A percentile compares a stretch with the other conserved stretches of the same genome.
phyloP scores from a whole-genome alignment of 2,888 invertebrate genomes.

The Chrysina gloriosa region DNA sequence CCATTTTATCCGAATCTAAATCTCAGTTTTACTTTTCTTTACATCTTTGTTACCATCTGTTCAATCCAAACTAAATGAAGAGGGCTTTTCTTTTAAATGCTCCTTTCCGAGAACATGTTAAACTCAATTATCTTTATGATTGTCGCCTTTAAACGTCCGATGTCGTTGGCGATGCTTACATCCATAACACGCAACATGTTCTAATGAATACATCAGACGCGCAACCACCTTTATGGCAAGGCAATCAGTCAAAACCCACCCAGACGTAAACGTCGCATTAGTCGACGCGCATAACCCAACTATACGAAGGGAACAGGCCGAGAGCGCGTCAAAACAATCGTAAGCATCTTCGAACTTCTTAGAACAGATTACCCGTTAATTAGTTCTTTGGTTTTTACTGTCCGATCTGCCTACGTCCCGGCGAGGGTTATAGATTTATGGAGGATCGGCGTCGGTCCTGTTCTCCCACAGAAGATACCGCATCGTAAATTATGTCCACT shows the following conservation, averaged over 20 bases:
- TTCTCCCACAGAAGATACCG: conserved; percentile 30
- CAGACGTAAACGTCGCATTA: conserved; percentile 16
- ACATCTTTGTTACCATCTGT: no score
- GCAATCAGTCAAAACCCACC: conserved; percentile 35
- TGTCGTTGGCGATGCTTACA: no score
- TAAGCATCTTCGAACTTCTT: conserved; percentile 29
- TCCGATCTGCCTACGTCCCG: conserved; percentile 17
- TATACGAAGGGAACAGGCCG: not conserved
- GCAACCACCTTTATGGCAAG: conserved; percentile 24
- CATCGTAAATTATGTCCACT: conserved; percentile 20
- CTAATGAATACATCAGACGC: conserved; percentile 29
- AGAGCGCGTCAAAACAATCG: conserved; percentile 31
- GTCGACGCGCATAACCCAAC: not conserved
- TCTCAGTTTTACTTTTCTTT: no score
- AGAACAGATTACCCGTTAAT: conserved; percentile 37
- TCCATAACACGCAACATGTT: not conserved
- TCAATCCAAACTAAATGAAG: no score
- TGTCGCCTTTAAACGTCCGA: no score
- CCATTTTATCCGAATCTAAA: no score
- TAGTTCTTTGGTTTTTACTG: conserved; percentile 33
- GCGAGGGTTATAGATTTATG: conserved; percentile 16
- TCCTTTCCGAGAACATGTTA: no score
- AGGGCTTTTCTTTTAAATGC: no score
- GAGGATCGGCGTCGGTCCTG: conserved; percentile 16
- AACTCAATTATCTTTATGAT: no score